A percentile compares a stretch with the other conserved stretches of the same genome.
phyloP scores from a whole-genome alignment of 2,797 vertebrate genomes.

The Thripadectes ignobilis region DNA sequence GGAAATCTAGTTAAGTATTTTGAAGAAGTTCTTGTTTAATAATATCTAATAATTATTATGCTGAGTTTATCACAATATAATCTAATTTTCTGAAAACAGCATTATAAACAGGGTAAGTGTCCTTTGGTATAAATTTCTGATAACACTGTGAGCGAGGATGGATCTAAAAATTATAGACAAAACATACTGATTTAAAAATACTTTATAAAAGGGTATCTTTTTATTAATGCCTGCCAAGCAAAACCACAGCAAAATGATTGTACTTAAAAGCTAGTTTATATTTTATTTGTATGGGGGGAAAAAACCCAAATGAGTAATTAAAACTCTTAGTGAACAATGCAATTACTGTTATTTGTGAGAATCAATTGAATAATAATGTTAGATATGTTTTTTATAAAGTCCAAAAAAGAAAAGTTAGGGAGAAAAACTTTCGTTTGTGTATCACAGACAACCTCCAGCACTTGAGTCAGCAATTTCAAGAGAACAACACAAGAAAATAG shows the following conservation, averaged over 20 bases:
- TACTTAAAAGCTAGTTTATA: background rate
- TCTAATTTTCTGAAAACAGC: background rate
- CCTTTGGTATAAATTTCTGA: background rate
- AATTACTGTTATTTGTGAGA: background rate
- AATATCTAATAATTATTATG: background rate
- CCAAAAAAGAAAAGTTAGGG: background rate
- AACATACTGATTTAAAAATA: background rate
- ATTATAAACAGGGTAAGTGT: background rate
- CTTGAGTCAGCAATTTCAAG: background rate
- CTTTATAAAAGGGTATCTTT: background rate
- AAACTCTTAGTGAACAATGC: background rate
- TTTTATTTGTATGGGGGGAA: background rate
- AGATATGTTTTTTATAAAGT: background rate
- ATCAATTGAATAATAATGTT: background rate
- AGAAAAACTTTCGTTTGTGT: background rate
- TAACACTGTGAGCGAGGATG: background rate
- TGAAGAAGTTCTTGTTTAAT: background rate
- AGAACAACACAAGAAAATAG: background rate
- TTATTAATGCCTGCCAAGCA: background rate
- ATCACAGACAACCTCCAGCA: background rate
- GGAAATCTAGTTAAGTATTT: background rate
- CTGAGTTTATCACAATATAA: background rate
- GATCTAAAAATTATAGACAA: background rate
- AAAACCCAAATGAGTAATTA: fast-evolving
- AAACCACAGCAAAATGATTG: background rate